phyloP scores from a whole-genome alignment of 2,888 invertebrate species.

The Isoperla grammatica region DNA sequence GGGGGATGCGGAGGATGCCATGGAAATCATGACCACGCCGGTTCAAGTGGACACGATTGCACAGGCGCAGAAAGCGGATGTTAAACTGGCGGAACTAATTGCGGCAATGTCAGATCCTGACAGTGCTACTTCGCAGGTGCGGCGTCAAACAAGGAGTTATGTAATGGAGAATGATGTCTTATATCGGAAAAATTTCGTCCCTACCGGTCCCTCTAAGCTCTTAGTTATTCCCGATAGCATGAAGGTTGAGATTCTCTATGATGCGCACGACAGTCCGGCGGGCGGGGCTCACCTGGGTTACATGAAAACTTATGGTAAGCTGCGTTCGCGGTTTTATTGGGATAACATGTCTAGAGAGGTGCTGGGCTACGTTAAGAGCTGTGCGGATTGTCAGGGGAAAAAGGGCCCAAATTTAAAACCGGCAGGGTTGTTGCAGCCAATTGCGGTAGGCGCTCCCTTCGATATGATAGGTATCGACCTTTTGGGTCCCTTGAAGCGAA shows the following conservation, averaged over 20 bases:
- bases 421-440: conserved; percentile 22
- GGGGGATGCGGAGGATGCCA: not conserved
- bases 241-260: conserved; percentile 23
- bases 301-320: conserved; percentile 15
- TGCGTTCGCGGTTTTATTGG: conserved; percentile 24
- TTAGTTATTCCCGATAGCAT: conserved; percentile 23
- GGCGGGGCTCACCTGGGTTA: conserved; percentile 25
- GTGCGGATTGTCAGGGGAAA: conserved; percentile 21
- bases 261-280: conserved; percentile 27
- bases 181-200: not conserved
- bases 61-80: not conserved
- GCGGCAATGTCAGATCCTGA: not conserved
- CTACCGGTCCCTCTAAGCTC: not conserved
- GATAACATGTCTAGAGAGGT: conserved; percentile 21
- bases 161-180: conserved; percentile 1
- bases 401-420: conserved; percentile 16
- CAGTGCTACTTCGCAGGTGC: not conserved
- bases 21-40: not conserved
- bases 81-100: not conserved
- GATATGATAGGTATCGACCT: conserved; percentile 26
- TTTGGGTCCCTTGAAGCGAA: conserved; percentile 29
- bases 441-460: conserved; percentile 22
- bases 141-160: conserved; percentile 1
- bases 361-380: conserved; percentile 20
- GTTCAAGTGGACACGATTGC: not conserved